phyloP scores from a whole-genome alignment of 23 tunicate species.

The Clavelina lepadiformis region DNA sequence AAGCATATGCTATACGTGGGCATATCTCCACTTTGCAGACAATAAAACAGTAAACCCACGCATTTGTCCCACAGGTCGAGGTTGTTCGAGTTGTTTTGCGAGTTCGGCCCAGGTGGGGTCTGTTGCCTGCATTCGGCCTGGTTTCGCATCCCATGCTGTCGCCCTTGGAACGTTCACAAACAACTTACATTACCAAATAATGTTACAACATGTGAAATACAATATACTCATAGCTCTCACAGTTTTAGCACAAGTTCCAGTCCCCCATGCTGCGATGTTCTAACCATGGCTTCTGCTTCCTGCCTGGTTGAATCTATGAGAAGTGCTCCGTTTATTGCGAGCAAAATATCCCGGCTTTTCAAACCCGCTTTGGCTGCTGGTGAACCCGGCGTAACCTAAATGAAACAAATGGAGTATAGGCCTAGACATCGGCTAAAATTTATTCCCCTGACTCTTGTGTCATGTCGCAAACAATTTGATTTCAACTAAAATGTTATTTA shows the following conservation, averaged over 20 bases:
- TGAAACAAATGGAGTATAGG: too few relatives aligned
- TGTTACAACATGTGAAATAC: neutral
- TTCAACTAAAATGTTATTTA: too few relatives aligned
- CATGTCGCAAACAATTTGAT: too few relatives aligned
- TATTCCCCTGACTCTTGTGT: too few relatives aligned
- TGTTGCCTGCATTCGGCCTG: conserved; percentile 53
- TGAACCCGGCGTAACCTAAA: conserved; percentile 76
- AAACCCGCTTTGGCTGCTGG: conserved; percentile 75
- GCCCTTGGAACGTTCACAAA: conserved; percentile 18
- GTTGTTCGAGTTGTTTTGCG: conserved; percentile 68
- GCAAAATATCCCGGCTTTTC: conserved; percentile 61
- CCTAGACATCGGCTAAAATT: too few relatives aligned
- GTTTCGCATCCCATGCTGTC: conserved; percentile 65
- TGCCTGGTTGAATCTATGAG: conserved; percentile 33
- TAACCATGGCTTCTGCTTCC: conserved; percentile 70
- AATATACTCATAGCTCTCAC: conserved; percentile 15
- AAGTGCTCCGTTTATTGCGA: conserved; percentile 66
- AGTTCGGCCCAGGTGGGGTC: conserved; percentile 71
- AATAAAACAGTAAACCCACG: too few relatives aligned
- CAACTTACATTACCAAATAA: neutral
- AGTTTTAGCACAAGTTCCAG: conserved; percentile 51
- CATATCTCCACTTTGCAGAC: too few relatives aligned
- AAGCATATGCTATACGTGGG: too few relatives aligned
- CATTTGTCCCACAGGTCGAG: conserved; percentile 60
- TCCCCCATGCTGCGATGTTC: conserved; percentile 23